Conservation (phyloP, 2,888 invertebrate species). For the Archaeoteleia sp. region DNA sequence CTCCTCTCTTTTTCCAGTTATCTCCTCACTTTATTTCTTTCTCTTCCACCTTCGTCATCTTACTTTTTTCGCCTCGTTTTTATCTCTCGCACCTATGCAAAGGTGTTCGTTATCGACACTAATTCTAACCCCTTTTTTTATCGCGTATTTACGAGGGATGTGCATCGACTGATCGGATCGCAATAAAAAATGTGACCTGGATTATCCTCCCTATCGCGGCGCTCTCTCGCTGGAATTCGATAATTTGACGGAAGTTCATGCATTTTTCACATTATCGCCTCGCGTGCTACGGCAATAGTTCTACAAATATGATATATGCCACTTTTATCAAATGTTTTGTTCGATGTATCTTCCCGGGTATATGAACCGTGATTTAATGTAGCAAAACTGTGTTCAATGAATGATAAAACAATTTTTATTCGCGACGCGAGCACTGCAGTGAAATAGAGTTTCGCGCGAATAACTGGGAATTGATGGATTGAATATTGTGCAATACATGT, state of each 20-base stretch:
- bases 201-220: slow-evolving; percentile 27
- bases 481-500: no score
- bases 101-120: slow-evolving; percentile 65
- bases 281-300: slow-evolving; percentile 17
- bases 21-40: slow-evolving; percentile 48
- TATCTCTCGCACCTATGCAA: slow-evolving; percentile 26
- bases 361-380: slow-evolving; percentile 17
- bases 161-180: slow-evolving; percentile 5
- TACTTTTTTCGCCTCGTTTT: slow-evolving; percentile 21
- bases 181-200: slow-evolving; percentile 37
- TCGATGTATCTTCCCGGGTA: slow-evolving; percentile 30
- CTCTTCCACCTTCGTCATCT: slow-evolving; percentile 13
- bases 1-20: slow-evolving; percentile 59
- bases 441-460: slow-evolving; percentile 3
- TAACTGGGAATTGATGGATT: slow-evolving; percentile 13
- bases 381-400: slow-evolving; percentile 27
- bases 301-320: slow-evolving; percentile 21
- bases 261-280: slow-evolving; percentile 40
- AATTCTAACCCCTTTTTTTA: slow-evolving; percentile 53
- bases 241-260: slow-evolving; percentile 34
- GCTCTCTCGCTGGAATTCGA: slow-evolving; percentile 23
- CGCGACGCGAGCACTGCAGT: slow-evolving; percentile 17
- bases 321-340: slow-evolving; percentile 36
- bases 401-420: slow-evolving; percentile 27
- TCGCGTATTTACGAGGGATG: slow-evolving; percentile 3